Percentiles rank a stretch among this genome's conserved stretches.
Evolutionary conservation across 30 jellyfish, hydroid and myxozoan species (phyloP).

Genomic region (Calvadosia cruxmelitensis): DNA sequence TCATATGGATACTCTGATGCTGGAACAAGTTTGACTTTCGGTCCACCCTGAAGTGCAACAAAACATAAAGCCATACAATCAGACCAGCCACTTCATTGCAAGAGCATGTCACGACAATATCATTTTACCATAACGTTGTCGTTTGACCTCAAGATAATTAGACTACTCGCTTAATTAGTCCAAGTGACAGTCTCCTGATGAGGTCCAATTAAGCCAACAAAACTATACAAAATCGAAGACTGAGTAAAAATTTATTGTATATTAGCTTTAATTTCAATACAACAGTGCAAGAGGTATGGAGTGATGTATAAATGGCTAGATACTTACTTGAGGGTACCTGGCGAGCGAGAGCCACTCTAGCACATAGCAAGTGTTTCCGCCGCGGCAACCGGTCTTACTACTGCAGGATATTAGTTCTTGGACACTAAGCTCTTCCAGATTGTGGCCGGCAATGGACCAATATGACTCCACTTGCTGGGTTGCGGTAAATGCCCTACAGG

Average conservation of each 20-base stretch:
- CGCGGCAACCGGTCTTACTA: conserved; percentile 56
- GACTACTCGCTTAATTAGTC: too few relatives aligned
- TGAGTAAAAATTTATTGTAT: too few relatives aligned
- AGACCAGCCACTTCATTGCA: too few relatives aligned
- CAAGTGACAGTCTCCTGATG: too few relatives aligned
- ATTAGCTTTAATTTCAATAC: too few relatives aligned
- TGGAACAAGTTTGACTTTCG: conserved; percentile 12
- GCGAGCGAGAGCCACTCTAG: conserved; percentile 48
- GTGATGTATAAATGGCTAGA: too few relatives aligned
- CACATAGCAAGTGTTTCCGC: conserved; percentile 76
- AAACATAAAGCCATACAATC: neutral
- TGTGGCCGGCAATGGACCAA: conserved; percentile 37
- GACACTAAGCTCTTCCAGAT: conserved; percentile 37
- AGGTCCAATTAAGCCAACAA: too few relatives aligned
- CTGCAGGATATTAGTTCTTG: conserved; percentile 74
- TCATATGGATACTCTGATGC: conserved; percentile 59
- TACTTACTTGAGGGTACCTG: conserved; percentile 5
- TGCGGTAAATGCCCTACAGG: conserved; percentile 80
- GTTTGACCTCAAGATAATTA: too few relatives aligned
- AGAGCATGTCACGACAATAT: too few relatives aligned
- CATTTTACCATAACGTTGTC: too few relatives aligned
- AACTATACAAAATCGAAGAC: too few relatives aligned
- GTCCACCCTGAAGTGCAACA: neutral
- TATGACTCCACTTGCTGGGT: conserved; percentile 59
- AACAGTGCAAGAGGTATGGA: too few relatives aligned